Conservation (phyloP, 2,888 invertebrate genomes). For the Xylota sylvarum region DNA sequence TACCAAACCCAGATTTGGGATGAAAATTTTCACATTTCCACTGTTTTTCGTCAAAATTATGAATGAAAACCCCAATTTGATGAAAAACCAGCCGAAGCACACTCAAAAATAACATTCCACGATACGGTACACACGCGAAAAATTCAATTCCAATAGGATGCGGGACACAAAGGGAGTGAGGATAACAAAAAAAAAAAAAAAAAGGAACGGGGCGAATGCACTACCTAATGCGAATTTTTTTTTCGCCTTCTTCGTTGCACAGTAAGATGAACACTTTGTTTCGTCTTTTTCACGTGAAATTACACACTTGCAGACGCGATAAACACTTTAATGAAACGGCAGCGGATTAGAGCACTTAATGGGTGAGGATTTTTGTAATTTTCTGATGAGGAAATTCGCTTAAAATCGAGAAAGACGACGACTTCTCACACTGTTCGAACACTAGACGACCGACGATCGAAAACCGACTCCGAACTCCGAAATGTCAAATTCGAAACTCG, state of each 20-base stretch:
- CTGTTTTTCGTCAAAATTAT: slow-evolving; percentile 35
- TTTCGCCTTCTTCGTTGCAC: slow-evolving; percentile 51
- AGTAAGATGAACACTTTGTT: slow-evolving; percentile 57
- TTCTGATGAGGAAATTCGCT: slow-evolving; percentile 22
- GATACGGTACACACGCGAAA: slow-evolving; percentile 1
- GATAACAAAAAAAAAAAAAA: slow-evolving; percentile 53
- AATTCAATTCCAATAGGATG: slow-evolving; percentile 27
- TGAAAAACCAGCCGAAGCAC: slow-evolving; percentile 13
- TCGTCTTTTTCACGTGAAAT: slow-evolving; percentile 55
- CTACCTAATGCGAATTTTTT: slow-evolving; percentile 75
- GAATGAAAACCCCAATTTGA: slow-evolving; percentile 49
- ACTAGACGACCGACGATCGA: slow-evolving; percentile 67
- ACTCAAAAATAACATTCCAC: slow-evolving; percentile 51
- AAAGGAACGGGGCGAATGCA: slow-evolving; percentile 68
- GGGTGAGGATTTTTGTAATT: slow-evolving; percentile 32
- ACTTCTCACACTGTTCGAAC: slow-evolving; percentile 60
- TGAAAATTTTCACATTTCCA: slow-evolving; percentile 43
- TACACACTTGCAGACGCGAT: slow-evolving; percentile 2
- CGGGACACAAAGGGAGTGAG: slow-evolving; percentile 67
- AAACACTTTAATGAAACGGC: slow-evolving; percentile 35
- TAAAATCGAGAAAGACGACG: slow-evolving; percentile 61
- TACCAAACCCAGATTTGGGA: slow-evolving; percentile 66
- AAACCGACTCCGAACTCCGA: slow-evolving; percentile 75
- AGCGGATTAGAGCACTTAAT: slow-evolving; percentile 48
- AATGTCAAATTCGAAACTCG: slow-evolving; percentile 70